These are phyloP conservation scores for Meloidogyne floridensis DNA, from an alignment of 1,140 invertebrate species.

Conservation along the genomic window DNA sequence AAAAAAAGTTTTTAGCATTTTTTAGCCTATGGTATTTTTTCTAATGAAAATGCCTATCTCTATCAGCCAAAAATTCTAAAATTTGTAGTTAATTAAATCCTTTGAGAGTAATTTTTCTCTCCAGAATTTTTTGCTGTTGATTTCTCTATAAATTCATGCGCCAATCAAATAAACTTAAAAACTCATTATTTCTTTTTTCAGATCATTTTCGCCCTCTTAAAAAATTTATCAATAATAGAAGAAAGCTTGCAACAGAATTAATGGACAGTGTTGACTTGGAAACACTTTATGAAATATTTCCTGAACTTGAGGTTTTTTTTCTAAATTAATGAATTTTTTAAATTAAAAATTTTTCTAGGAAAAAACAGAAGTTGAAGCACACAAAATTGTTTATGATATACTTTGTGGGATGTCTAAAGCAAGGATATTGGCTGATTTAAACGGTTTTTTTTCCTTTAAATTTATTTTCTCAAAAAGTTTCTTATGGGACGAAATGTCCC, in stretches of 20 bases:
- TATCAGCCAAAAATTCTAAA: no score
- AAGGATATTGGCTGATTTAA: constrained; percentile 32
- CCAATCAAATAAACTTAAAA: not conserved
- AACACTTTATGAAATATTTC: constrained; percentile 34
- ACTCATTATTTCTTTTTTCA: constrained; percentile 5
- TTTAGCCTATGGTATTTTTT: no score
- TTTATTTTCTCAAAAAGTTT: no score
- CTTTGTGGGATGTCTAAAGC: constrained; percentile 29
- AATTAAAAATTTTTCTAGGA: constrained; percentile 23
- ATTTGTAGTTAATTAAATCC: no score
- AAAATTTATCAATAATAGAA: constrained; percentile 33
- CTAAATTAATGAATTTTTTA: not conserved
- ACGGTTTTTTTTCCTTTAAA: not conserved
- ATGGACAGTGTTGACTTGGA: constrained; percentile 28
- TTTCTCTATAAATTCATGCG: no score
- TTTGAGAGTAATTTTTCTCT: no score
- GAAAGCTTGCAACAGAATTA: constrained; percentile 32
- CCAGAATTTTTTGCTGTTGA: no score
- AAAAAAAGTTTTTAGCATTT: no score
- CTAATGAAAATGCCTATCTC: no score
- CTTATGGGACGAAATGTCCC: no score
- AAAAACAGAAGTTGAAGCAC: constrained; percentile 13
- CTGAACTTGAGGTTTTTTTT: constrained; percentile 31
- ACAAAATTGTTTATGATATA: constrained; percentile 29
- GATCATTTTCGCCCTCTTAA: constrained; percentile 31